Base-by-base conservation (phyloP, 1,140 invertebrate species). In the Diabrotica undecimpunctata region DNA sequence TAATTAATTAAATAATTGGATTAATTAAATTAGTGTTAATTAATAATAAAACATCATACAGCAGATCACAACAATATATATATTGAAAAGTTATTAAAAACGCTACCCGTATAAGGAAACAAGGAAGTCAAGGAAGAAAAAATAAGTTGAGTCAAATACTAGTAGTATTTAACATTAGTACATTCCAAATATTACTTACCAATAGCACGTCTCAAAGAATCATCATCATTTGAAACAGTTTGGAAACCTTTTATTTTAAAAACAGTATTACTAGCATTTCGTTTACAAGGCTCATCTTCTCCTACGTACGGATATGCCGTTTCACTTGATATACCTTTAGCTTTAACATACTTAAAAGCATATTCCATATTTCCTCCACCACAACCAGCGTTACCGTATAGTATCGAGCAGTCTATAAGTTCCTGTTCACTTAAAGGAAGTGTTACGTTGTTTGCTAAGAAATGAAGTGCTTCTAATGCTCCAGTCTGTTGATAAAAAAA, bases 371-470 rank as follows among this genome's bases (percentile, higher is more conserved):
- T 74, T 50, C 88, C 88, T 66, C 88, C 88, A 68, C 84, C 80
- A 74, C 88, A 90, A 5, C 88, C 89, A 59, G 82, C 66, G 76
- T 88, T 89, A 67, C 79, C 84, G 14, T 69, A 53, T 35, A 6
- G 50, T 2, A 94, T 94, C 75, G 91, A 95, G 77, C 97, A 99
- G 82, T 99, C 97, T 37, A 99, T 85, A 50, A 99, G 82, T 79
- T 99, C 97, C 82, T 99, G 97, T 82, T 99, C 96, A 70, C 94
- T 96, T 0, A 99, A 85, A 6, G 94, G 53, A 54, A 13, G 9
- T 8, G n/a, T 8, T 8, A 25, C 8, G 13, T 54, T 54, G n/a
- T 25, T 54, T 54, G 8, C n/a, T n/a, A 46, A 46, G n/a, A 46
- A 46, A n/a, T 46, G 3, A 10, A 10, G 41, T 46, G 3, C 41